phyloP scores from a whole-genome alignment of 1,140 invertebrate species.

The Conus betulinus region DNA sequence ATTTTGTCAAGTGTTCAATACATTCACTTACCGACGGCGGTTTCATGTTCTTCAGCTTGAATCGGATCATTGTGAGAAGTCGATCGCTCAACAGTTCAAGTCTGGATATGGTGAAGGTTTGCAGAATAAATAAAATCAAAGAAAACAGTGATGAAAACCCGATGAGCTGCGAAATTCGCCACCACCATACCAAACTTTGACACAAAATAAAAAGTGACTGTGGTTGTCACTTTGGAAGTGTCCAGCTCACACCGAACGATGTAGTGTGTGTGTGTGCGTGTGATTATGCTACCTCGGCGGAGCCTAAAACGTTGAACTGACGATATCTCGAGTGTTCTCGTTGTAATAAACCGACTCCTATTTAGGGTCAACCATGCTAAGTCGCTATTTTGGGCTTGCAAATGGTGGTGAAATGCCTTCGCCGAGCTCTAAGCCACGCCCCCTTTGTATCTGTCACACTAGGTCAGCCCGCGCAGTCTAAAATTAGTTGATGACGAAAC shows the following conservation, averaged over 20 bases:
- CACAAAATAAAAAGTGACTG: not conserved
- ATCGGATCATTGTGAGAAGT: not conserved
- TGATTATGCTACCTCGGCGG: too few species aligned
- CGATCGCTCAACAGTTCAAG: not conserved
- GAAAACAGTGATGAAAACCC: not conserved
- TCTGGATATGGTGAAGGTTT: not conserved
- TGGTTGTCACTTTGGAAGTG: not conserved
- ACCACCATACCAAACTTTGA: not conserved
- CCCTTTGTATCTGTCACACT: not conserved
- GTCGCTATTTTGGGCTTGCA: conserved; percentile 14
- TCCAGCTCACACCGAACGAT: too few species aligned
- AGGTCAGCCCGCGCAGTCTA: not conserved
- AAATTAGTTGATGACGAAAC: conserved; percentile 20
- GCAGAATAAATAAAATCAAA: not conserved
- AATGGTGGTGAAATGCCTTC: conserved; percentile 25
- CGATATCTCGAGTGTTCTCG: not conserved
- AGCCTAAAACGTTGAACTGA: not conserved
- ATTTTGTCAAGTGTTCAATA: too few species aligned
- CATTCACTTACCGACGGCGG: not conserved
- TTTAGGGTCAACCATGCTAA: not conserved
- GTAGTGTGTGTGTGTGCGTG: too few species aligned
- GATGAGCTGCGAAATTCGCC: not conserved
- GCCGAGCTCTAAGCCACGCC: conserved; percentile 13
- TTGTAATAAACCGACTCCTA: not conserved
- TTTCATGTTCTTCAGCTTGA: not conserved